Base-by-base conservation (phyloP, 2,113 vertebrate species). In the Narcine bancroftii region DNA sequence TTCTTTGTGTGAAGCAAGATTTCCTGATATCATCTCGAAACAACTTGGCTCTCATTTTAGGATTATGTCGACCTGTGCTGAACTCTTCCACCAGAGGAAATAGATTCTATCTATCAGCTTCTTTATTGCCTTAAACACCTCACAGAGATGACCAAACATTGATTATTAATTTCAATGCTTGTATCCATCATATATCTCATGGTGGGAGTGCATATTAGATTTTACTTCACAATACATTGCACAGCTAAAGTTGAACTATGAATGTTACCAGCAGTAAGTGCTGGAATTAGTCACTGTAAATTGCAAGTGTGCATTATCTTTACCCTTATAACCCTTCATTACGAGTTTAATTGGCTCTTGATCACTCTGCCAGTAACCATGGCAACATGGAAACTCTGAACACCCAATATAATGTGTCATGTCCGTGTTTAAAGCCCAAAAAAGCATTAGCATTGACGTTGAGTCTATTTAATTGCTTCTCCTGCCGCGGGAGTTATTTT, bases 381-480 rank as follows among this genome's bases (percentile, higher is more conserved):
- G 33, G 81, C 36, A 87, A 87, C 81, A 6, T 87, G 81, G 81
- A 87, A 87, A 60, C 81, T 87, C 81, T 87, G 81, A 87, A 60
- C 81, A 87, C 33, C 50, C 81, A 87, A 56, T 17, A 60, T 87
- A 87, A 87, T 87, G 81, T 87, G 81, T 56, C 53, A 87, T 17
- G 81, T 87, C 81, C 81, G 81, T 60, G 53, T 87, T 87, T 87
- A 87, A n/a, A 87, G 81, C 81, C 81, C 81, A 87, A 87, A 87
- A 87, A 87, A 87, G 81, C 81, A 60, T 87, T 60, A 87, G 50
- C 53, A 87, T 19, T 87, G 81, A 87, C 81, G 81, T 87, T 87
- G 53, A 87, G 36, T 87, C 81, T 17, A 87, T 17, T 87, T 87
- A 87, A 87, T 87, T 87, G 53, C 81, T 87, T 60, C 81, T 60